A percentile compares a stretch with the other conserved stretches of the same genome.
phyloP scores from a whole-genome alignment of 2,888 invertebrate genomes.

The Drosophila helvetica region DNA sequence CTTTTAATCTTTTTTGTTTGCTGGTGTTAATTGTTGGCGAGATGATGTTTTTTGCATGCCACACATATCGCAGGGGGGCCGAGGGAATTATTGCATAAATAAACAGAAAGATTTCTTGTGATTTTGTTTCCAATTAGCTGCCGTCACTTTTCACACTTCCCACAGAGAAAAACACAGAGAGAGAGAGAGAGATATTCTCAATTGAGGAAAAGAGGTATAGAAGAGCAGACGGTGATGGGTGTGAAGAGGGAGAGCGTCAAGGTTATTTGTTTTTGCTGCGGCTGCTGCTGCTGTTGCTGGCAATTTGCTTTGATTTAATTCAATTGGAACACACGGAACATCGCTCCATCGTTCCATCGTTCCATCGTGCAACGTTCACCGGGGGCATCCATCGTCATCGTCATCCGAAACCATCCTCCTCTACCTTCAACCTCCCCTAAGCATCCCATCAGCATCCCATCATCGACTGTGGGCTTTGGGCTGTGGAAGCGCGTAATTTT shows the following conservation, averaged over 20 bases:
- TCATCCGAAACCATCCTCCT: background rate
- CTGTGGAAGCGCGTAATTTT: slow-evolving; percentile 25
- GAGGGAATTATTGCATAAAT: slow-evolving; percentile 1
- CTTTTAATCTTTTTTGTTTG: background rate
- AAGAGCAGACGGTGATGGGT: background rate
- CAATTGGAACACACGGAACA: slow-evolving; percentile 58
- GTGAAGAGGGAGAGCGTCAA: slow-evolving; percentile 34
- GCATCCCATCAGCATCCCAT: background rate
- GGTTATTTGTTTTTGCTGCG: slow-evolving; percentile 44
- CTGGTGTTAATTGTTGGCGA: slow-evolving; percentile 13
- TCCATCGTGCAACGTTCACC: background rate
- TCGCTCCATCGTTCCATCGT: background rate
- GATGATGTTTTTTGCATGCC: background rate
- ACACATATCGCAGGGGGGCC: background rate
- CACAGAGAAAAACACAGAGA: background rate
- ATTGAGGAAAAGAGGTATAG: slow-evolving; percentile 5
- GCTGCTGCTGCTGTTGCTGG: slow-evolving; percentile 37
- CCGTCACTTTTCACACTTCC: slow-evolving; percentile 33
- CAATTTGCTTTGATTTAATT: slow-evolving; percentile 79
- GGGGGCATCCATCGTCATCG: background rate
- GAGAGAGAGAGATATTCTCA: background rate
- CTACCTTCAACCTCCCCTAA: background rate
- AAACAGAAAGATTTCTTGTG: slow-evolving; percentile 4
- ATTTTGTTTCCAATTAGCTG: slow-evolving; percentile 35
- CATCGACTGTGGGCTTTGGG: background rate